phyloP scores from a whole-genome alignment of 2,888 invertebrate genomes.

The Terebella lapidaria region DNA sequence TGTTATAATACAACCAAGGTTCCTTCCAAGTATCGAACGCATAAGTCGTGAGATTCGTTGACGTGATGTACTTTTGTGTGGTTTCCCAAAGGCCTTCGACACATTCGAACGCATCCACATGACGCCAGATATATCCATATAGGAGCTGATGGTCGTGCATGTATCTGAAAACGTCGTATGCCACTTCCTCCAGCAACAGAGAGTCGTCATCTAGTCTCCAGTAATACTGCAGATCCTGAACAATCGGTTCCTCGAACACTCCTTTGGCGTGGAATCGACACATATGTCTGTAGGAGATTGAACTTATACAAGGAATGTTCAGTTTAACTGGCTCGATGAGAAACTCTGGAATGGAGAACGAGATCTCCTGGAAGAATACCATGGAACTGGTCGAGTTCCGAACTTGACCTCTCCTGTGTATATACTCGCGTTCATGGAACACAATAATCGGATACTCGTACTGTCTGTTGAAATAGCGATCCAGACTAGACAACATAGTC shows the following conservation, averaged over 20 bases:
- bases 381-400: constrained; percentile 5
- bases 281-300: constrained; percentile 26
- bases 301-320: constrained; percentile 15
- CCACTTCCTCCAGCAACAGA: constrained; percentile 8
- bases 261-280: constrained; percentile 26
- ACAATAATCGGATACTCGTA: constrained; percentile 25
- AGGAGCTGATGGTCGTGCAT: constrained; percentile 13
- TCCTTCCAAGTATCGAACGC: constrained; percentile 19
- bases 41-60: constrained; percentile 6
- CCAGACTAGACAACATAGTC: constrained; percentile 10
- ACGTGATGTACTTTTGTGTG: constrained; percentile 12
- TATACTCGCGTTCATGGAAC: constrained; percentile 24
- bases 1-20: constrained; percentile 23
- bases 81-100: constrained; percentile 22
- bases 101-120: constrained; percentile 14
- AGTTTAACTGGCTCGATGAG: constrained; percentile 5
- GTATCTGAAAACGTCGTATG: constrained; percentile 25
- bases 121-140: constrained; percentile 23
- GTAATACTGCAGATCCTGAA: constrained; percentile 21
- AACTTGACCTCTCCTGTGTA: neutral
- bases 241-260: constrained; percentile 22
- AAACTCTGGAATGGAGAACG: constrained; percentile 19
- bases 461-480: constrained; percentile 18
- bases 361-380: constrained; percentile 21
- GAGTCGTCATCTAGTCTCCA: constrained; percentile 30